Conservation (phyloP, 2,888 invertebrate genomes). For the Girardia tigrina region DNA sequence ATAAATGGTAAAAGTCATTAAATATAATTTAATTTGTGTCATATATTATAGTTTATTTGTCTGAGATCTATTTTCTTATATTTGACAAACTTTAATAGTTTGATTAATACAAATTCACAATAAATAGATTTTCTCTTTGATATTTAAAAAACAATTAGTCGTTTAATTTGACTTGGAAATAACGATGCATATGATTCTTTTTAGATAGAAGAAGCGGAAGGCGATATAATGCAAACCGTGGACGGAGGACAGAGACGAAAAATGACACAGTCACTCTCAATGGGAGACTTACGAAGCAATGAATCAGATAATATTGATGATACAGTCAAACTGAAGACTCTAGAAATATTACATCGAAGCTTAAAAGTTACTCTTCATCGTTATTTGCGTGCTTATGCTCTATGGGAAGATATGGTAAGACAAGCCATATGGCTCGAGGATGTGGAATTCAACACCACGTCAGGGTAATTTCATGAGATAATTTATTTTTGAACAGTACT, state of each 20-base stretch:
- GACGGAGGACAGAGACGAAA: not conserved
- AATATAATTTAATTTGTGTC: no score
- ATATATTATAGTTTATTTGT: no score
- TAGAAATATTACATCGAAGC: constrained; percentile 77
- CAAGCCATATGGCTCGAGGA: constrained; percentile 67
- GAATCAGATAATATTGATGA: not conserved
- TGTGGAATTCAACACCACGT: constrained; percentile 60
- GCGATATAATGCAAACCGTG: not conserved
- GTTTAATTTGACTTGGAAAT: no score
- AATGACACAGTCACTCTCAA: not conserved
- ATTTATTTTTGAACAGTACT: no score
- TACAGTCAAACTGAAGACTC: constrained; percentile 59
- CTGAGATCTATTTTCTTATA: no score
- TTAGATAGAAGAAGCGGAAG: not conserved
- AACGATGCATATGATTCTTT: no score
- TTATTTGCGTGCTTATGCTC: constrained; percentile 1
- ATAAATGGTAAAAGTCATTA: no score
- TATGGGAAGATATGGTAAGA: constrained; percentile 69
- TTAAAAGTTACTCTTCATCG: constrained; percentile 51
- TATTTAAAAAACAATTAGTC: no score
- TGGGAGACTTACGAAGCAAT: not conserved
- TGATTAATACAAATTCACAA: no score
- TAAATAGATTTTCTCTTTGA: no score
- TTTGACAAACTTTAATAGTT: no score
- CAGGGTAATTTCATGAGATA: no score